Base-by-base conservation (phyloP, 2,113 vertebrate species). In the Anarrhichthys ocellatus region DNA sequence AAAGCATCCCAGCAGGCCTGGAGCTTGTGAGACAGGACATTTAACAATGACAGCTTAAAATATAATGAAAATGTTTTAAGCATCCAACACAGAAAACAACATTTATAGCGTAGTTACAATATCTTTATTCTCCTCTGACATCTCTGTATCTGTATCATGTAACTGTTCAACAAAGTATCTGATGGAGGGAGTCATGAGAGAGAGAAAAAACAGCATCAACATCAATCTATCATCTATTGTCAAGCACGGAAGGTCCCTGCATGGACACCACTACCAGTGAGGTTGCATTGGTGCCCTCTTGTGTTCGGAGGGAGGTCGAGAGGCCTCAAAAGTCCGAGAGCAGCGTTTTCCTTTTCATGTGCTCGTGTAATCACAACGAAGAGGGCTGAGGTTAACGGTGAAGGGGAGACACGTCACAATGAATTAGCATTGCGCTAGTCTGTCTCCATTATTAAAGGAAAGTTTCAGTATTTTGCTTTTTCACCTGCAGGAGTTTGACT, bases 261-360 rank as follows among this genome's bases (percentile, higher is more conserved):
- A 52, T 52, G 50, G 7, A 52, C 50, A n/a, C 50, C 20, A 52
- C 50, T 52, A 52, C 50, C 50, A 52, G 50, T 22, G 50, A 52
- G 40, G 59, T 36, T 58, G 10, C 48, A 58, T 65, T n/a, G 29
- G 46, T 50, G 61, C 81, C 73, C 81, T 77, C 81, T 77, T 15
- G 48, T 77, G 74, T 58, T 27, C 38, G 14, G 59, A 32, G 18
- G 58, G 10, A n/a, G 56, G 18, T 0, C 17, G 9, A 24, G 46
- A 24, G 1, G 24, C 4, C 13, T 24, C 32, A 18, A 18, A 63
- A 24, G 20, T 54, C 34, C 32, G 17, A 17, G 9, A 29, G 42
- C 64, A 48, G 22, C 4, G 0, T 20, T 65, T 64, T 18, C 13
- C 44, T 63, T 24, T 22, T 9, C 4, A 42, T 44, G 24, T 56